A percentile compares a stretch with the other conserved stretches of the same genome.
phyloP scores from a whole-genome alignment of 2,888 invertebrate species.

The Tanytarsus gracilentus region DNA sequence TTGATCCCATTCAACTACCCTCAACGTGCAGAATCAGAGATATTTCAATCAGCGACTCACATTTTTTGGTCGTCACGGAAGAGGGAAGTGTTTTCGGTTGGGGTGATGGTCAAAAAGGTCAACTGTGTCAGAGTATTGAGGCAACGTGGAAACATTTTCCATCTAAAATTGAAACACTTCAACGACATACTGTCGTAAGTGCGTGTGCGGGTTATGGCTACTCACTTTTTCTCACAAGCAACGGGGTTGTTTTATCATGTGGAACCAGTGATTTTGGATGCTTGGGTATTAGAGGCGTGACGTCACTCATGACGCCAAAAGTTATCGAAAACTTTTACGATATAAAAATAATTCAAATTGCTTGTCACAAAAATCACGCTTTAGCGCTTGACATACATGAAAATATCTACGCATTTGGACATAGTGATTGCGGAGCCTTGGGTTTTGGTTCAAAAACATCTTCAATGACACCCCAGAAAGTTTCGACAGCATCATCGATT shows the following conservation, averaged over 20 bases:
- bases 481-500: conserved; percentile 41
- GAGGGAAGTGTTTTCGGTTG: conserved; percentile 53
- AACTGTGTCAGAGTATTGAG: conserved; percentile 51
- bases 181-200: conserved; percentile 51
- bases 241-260: conserved; percentile 59
- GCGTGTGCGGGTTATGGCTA: conserved; percentile 56
- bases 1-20: conserved; percentile 50
- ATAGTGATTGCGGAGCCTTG: conserved; percentile 52
- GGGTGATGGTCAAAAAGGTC: conserved; percentile 59
- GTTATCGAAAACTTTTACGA: conserved; percentile 48
- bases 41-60: conserved; percentile 50
- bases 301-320: conserved; percentile 49
- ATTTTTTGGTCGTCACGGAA: conserved; percentile 50
- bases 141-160: conserved; percentile 50
- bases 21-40: conserved; percentile 46
- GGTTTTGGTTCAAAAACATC: conserved; percentile 43
- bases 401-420: conserved; percentile 58
- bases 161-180: conserved; percentile 50
- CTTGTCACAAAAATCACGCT: conserved; percentile 55
- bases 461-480: conserved; percentile 35
- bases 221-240: conserved; percentile 56
- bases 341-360: conserved; percentile 51
- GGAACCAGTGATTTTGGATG: conserved; percentile 55
- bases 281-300: conserved; percentile 56
- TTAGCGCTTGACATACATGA: conserved; percentile 53